Percentiles rank a stretch among this genome's conserved stretches.
Evolutionary conservation across 2,888 invertebrate genomes (phyloP).

Genomic region (Oligia strigilis): DNA sequence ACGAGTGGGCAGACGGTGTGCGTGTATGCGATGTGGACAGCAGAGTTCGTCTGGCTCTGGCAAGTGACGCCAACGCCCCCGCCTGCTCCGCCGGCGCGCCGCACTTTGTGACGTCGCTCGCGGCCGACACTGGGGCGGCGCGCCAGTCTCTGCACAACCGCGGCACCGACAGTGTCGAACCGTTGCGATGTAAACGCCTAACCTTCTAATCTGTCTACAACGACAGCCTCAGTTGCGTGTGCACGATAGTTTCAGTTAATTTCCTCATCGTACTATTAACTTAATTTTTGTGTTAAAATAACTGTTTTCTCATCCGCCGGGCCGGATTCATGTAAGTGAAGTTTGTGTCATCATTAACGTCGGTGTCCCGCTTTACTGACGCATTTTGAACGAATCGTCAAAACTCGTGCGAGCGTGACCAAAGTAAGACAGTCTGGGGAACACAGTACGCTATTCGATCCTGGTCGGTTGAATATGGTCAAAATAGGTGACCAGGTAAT

Average conservation of each 20-base stretch:
- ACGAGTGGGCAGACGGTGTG: slow-evolving; percentile 58
- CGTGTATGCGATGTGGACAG: slow-evolving; percentile 62
- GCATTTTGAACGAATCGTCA: slow-evolving; percentile 76
- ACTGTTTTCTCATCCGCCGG: slow-evolving; percentile 73
- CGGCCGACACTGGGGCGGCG: slow-evolving; percentile 63
- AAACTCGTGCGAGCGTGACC: slow-evolving; percentile 77
- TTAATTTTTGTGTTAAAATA: slow-evolving; percentile 80
- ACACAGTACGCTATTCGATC: slow-evolving; percentile 67
- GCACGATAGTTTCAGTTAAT: slow-evolving; percentile 78
- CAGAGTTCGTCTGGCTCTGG: slow-evolving; percentile 70
- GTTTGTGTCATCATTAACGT: slow-evolving; percentile 83
- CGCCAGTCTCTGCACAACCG: slow-evolving; percentile 88
- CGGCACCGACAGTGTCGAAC: slow-evolving; percentile 89
- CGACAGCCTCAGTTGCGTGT: slow-evolving; percentile 87
- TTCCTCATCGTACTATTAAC: slow-evolving; percentile 77
- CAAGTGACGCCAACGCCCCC: slow-evolving; percentile 84
- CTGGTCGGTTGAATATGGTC: slow-evolving; percentile 78
- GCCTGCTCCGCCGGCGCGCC: slow-evolving; percentile 68
- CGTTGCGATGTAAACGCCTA: slow-evolving; percentile 90
- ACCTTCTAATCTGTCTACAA: slow-evolving; percentile 86
- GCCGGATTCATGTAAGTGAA: slow-evolving; percentile 85
- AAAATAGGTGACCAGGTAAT: slow-evolving; percentile 78
- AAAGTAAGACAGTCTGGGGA: slow-evolving; percentile 75
- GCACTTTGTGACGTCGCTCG: slow-evolving; percentile 66
- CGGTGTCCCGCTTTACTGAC: slow-evolving; percentile 78